Base-by-base conservation (phyloP, 2,888 invertebrate genomes). In the Teleiodes luculella region DNA sequence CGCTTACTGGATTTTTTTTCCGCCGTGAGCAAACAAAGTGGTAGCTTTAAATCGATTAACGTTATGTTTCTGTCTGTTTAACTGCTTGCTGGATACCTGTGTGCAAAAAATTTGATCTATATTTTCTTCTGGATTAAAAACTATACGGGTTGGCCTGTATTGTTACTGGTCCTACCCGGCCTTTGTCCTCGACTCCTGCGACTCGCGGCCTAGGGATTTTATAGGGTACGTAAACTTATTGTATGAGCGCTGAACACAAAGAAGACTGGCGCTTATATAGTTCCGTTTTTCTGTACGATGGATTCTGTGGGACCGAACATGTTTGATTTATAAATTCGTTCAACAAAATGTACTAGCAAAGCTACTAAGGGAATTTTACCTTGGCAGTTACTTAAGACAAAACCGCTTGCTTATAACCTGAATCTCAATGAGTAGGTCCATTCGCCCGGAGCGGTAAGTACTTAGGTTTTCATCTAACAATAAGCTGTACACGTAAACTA, bases 61-160 rank as follows among this genome's bases (percentile, higher is more conserved):
- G n/a, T n/a, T n/a, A n/a, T n/a, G n/a, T n/a, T n/a, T n/a, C n/a
- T n/a, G n/a, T n/a, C n/a, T n/a, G n/a, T n/a, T n/a, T n/a, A n/a
- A n/a, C n/a, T n/a, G n/a, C n/a, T n/a, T n/a, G 31, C 30, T 46
- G 16, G 16, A 41, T 18, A 41, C 6, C 24, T 41, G n/a, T 47
- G 47, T 31, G 14, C 31, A 28, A 11, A 37, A 43, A 43, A 28
- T 41, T 33, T 30, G 41, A 41, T 39, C 37, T 30, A 39, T 28
- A 31, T 14, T 46, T 5, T 11, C 28, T 43, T 24, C 43, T 43
- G 43, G 43, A 28, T 45, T 52, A 45, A 52, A 28, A 43, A 39
- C 14, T 55, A 47, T 52, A 55, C 52, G 55, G 36, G 47, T 55
- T 55, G 55, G 39, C 55, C 52, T 51, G 46, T 41, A 37, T 52